Conservation (phyloP, 2,888 invertebrate species). For the Stenurella melanura region DNA sequence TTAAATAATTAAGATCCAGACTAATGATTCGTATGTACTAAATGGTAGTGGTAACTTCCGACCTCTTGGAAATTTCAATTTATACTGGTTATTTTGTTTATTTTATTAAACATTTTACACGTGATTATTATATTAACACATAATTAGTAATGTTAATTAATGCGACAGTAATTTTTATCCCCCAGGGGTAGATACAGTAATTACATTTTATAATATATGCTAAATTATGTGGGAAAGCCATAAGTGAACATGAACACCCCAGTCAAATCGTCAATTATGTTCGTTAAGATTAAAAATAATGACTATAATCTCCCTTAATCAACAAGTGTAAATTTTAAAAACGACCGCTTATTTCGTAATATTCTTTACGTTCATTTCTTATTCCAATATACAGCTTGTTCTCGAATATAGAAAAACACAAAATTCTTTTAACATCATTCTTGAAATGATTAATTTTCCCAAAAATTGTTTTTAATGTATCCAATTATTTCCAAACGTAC, state of each 20-base stretch:
- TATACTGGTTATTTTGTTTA: constrained; percentile 25
- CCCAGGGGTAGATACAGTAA: neutral
- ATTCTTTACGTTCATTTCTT: too few relatives aligned
- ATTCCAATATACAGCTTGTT: too few relatives aligned
- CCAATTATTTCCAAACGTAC: too few relatives aligned
- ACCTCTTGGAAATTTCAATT: constrained; percentile 1
- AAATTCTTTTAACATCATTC: too few relatives aligned
- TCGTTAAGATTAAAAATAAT: neutral
- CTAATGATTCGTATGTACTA: constrained; percentile 9
- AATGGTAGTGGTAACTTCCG: constrained; percentile 15
- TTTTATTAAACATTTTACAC: constrained; percentile 33
- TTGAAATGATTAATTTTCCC: too few relatives aligned
- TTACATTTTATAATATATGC: constrained; percentile 31
- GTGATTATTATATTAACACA: constrained; percentile 28
- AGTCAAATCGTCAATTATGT: constrained; percentile 17
- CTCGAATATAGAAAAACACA: too few relatives aligned
- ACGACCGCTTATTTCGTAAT: too few relatives aligned
- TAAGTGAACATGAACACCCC: constrained; percentile 23
- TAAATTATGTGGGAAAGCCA: constrained; percentile 36
- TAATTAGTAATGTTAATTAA: constrained; percentile 15
- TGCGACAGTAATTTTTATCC: neutral
- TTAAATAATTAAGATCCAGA: constrained; percentile 27
- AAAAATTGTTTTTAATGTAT: too few relatives aligned
- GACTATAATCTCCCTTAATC: constrained; percentile 2
- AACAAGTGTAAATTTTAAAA: neutral